Percentiles rank a stretch among this genome's conserved stretches.
These are phyloP conservation scores for Sciurus carolinensis DNA, from an alignment of 2,797 vertebrate species.

Conservation along the genomic window DNA sequence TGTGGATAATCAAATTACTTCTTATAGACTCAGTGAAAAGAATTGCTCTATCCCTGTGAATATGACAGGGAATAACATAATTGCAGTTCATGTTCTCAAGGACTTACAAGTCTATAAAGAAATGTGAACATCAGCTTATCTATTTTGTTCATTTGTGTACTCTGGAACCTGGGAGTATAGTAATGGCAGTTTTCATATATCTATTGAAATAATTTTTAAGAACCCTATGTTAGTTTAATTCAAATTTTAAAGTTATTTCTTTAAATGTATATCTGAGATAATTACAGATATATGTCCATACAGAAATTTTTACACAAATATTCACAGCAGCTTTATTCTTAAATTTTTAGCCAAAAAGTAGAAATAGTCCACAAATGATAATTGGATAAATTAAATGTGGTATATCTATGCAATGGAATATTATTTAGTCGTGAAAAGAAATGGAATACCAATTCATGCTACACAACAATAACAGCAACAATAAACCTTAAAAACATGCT, in stretches of 20 bases:
- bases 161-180: background rate
- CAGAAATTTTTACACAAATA: background rate
- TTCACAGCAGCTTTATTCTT: background rate
- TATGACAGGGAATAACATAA: background rate
- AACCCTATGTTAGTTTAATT: background rate
- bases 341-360: background rate
- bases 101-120: background rate
- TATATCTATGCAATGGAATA: background rate
- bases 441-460: background rate
- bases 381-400: slow-evolving; percentile 3
- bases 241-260: background rate
- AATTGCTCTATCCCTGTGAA: background rate
- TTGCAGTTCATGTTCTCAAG: background rate
- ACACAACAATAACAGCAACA: background rate
- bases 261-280: background rate
- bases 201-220: slow-evolving; percentile 14
- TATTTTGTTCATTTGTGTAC: slow-evolving; percentile 23
- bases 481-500: background rate
- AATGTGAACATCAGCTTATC: background rate
- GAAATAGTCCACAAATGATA: background rate
- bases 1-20: background rate
- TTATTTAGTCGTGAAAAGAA: background rate
- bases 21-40: background rate
- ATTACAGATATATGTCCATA: background rate
- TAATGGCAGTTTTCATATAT: background rate